Base-by-base conservation (phyloP, 2,888 invertebrate genomes). In the Philonicus albiceps region DNA sequence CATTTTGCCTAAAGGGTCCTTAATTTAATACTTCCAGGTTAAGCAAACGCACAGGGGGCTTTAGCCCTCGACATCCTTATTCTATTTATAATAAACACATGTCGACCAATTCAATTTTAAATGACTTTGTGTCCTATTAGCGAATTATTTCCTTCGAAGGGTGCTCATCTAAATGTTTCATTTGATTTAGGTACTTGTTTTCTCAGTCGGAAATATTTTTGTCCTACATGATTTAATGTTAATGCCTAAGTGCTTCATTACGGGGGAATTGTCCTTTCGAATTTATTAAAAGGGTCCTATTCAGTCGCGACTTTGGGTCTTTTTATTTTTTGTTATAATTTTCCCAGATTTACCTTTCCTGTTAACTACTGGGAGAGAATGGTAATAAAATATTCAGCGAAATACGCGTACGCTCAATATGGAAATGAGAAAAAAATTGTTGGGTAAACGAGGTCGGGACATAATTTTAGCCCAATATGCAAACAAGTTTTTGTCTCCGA, bases 311-410 rank as follows among this genome's bases (percentile, higher is more conserved):
- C 13, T 16, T 16, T 13, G 30, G 37, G 81, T 8, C n/a, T 55
- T 31, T 53, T 76, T 76, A n/a, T 40, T 30, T 76, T 76, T 76
- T 37, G 3, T 76, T 53, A 74, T 81, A 81, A 55, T 81, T 81
- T 34, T 3, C 7, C 34, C 81, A 81, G 81, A 81, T 55, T 55
- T 64, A 81, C 55, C 55, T 81, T 81, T 81, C 34, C 22, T 81
- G 19, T 55, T 81, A 81, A 81, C 81, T 19, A 13, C 22, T 34
- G 8, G 55, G 34, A 55, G 19, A 22, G 31, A 49, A 19, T 81
- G 19, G 64, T 34, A 55, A 81, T 81, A 55, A 81, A 81, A 81
- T 81, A 81, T 81, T 81, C 31, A 49, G 34, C 30, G 30, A 55
- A 53, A n/a, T 34, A 19, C 55, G 55, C 31, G 64, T 64, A 55